phyloP scores from a whole-genome alignment of 2,888 invertebrate species.

The Lepidochrysops patricia region DNA sequence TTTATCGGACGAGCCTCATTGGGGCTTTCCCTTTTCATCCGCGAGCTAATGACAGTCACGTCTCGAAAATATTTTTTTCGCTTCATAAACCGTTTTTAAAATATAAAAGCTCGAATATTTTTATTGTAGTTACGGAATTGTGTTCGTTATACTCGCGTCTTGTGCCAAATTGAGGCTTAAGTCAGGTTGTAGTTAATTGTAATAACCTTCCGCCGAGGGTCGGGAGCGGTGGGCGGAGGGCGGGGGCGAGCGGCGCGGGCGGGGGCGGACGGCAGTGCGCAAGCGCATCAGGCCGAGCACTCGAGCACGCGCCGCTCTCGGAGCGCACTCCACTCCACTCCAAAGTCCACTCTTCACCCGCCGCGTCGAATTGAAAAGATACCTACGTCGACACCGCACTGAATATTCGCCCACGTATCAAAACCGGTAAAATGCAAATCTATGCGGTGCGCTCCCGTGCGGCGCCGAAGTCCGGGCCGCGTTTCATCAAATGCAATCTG shows the following conservation, averaged over 20 bases:
- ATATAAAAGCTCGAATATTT: constrained; percentile 10
- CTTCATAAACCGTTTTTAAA: not conserved
- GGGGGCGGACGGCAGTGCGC: constrained; percentile 39
- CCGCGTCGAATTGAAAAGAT: constrained; percentile 71
- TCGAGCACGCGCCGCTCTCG: constrained; percentile 69
- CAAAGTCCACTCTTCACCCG: constrained; percentile 59
- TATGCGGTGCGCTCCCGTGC: constrained; percentile 68
- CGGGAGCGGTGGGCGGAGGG: constrained; percentile 23
- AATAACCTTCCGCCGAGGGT: constrained; percentile 46
- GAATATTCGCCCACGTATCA: constrained; percentile 72
- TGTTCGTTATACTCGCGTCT: constrained; percentile 32
- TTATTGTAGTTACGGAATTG: constrained; percentile 21
- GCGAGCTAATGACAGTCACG: not conserved
- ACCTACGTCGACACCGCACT: constrained; percentile 66
- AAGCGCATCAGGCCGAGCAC: constrained; percentile 54
- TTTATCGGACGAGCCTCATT: constrained; percentile 5
- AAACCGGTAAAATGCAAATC: constrained; percentile 73
- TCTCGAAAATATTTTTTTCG: not conserved
- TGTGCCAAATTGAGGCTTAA: constrained; percentile 56
- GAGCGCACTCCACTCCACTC: constrained; percentile 57
- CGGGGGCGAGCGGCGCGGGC: constrained; percentile 17
- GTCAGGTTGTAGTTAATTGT: constrained; percentile 59
- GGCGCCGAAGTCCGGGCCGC: constrained; percentile 44
- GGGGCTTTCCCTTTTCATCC: not conserved
- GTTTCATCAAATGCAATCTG: constrained; percentile 67